Evolutionary conservation across 1,140 invertebrate species (phyloP), one percentile per base, ranked within the genome.

Genomic region (Cepaea nemoralis): DNA sequence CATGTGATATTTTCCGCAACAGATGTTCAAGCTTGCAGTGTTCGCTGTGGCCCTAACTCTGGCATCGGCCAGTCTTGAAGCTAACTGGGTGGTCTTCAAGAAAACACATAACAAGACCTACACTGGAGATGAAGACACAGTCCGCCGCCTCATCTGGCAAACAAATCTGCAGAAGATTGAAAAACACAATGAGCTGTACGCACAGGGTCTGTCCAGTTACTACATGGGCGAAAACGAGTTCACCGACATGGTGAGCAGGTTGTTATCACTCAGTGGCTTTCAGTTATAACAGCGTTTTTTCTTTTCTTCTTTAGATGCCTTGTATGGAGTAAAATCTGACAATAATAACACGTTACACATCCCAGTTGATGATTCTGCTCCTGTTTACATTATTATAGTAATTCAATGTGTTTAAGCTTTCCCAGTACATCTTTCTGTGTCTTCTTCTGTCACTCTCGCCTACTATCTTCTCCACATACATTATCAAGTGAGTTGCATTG

Each of bases 201-300:
- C 48, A 40, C 22, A 50, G 35, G 78, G 69, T 3, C 24, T 63
- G 24, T 71, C 88, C 55, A 87, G 85, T 24, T 91, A 86, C 82
- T 85, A 63, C 59, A 75, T 91, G 63, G 90, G 87, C 10, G 82
- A 90, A 19, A 91, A 91, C 86, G 78, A 89, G 37, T 90, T 88
- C 81, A 75, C 90, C 66, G 90, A 91, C 80, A 63, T 89, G 88
- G 88, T 89, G 81, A 83, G 86, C 48, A 33, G 42, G 3, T 55
- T 55, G 8, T 8, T 12, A 8, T 45, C 42, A 45, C 8, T 45
- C 8, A 10, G 19, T 45, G 8, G 42, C 19, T 45, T 45, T 19
- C 19, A 8, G 42, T 10, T 45, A 45, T 45, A 10, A 45, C 19
- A 8, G 42, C 8, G 19, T 45, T 10, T 19, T 45, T 45, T 19